Percentiles rank a stretch among this genome's conserved stretches.
Evolutionary conservation across 2,888 invertebrate species (phyloP).

Genomic region (Drosophila nigricruria): DNA sequence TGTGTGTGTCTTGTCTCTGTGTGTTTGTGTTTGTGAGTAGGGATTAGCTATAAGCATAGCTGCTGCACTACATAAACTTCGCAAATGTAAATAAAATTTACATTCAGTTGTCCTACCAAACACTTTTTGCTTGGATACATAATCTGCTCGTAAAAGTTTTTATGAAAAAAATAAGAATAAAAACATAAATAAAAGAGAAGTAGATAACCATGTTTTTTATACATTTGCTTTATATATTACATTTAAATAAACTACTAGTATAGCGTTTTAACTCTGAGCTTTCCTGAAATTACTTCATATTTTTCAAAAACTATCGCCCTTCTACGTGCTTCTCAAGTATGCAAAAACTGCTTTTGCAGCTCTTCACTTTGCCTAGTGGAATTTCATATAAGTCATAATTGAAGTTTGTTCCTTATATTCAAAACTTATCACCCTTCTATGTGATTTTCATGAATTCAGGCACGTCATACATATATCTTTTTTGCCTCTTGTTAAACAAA

Average conservation of each 20-base stretch:
- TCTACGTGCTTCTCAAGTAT: not conserved
- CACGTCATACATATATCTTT: not conserved
- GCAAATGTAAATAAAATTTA: slow-evolving; percentile 32
- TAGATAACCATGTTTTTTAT: not conserved
- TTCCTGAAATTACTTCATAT: not conserved
- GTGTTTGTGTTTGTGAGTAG: not conserved
- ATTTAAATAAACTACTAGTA: not conserved
- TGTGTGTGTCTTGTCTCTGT: not conserved
- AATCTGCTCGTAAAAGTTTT: slow-evolving; percentile 31
- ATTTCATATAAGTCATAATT: not conserved
- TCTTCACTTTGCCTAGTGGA: not conserved
- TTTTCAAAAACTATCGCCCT: not conserved
- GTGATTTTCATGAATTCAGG: not conserved
- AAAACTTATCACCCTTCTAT: not conserved
- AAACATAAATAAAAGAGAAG: not conserved
- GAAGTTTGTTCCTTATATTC: too few relatives aligned
- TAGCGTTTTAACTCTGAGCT: not conserved
- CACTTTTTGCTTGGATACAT: slow-evolving; percentile 1
- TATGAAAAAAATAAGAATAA: slow-evolving; percentile 2
- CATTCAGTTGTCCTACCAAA: slow-evolving; percentile 18
- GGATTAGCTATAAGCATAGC: slow-evolving; percentile 18
- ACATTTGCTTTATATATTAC: not conserved
- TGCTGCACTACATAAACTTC: slow-evolving; percentile 23
- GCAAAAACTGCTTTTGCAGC: not conserved
- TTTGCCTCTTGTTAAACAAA: not conserved